Percentiles rank a stretch among this genome's conserved stretches.
phyloP scores from a whole-genome alignment of 2,888 invertebrate species.

The Apodemia mormo region DNA sequence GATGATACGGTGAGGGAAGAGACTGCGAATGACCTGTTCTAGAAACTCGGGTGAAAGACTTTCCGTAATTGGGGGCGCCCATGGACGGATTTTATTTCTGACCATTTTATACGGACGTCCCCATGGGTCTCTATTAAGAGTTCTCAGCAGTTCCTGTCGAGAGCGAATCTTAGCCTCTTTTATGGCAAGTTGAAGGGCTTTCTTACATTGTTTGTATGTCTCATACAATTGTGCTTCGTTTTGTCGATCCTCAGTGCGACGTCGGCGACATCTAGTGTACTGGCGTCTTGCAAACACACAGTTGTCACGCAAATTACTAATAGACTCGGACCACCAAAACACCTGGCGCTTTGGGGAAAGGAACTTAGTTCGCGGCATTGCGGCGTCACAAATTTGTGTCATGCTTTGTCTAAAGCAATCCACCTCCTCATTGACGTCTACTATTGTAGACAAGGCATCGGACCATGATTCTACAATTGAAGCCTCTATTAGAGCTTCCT shows the following conservation, averaged over 20 bases:
- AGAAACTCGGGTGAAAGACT: not conserved
- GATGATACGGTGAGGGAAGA: too few relatives aligned
- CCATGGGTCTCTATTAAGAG: not conserved
- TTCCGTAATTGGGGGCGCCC: not conserved
- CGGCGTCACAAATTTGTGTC: too few relatives aligned
- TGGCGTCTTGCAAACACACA: too few relatives aligned
- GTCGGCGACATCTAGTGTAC: too few relatives aligned
- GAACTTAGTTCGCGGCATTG: too few relatives aligned
- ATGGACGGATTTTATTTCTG: not conserved
- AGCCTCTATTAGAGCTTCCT: conserved; percentile 7
- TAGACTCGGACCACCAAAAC: too few relatives aligned
- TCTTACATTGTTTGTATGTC: too few relatives aligned
- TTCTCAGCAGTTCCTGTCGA: not conserved
- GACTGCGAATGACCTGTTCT: too few relatives aligned
- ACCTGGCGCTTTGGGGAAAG: too few relatives aligned
- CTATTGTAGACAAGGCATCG: not conserved
- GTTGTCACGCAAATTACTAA: too few relatives aligned
- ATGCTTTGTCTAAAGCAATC: not conserved
- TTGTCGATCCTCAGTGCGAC: too few relatives aligned
- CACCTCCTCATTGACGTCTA: not conserved
- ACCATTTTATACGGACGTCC: not conserved
- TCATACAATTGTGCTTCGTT: too few relatives aligned
- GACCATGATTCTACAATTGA: conserved; percentile 12
- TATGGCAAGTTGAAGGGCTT: not conserved
- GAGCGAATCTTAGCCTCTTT: not conserved